These are phyloP conservation scores for Ephydatia muelleri DNA, from an alignment of 37 sponge, comb jelly and placozoan genomes.

Conservation along the genomic window DNA sequence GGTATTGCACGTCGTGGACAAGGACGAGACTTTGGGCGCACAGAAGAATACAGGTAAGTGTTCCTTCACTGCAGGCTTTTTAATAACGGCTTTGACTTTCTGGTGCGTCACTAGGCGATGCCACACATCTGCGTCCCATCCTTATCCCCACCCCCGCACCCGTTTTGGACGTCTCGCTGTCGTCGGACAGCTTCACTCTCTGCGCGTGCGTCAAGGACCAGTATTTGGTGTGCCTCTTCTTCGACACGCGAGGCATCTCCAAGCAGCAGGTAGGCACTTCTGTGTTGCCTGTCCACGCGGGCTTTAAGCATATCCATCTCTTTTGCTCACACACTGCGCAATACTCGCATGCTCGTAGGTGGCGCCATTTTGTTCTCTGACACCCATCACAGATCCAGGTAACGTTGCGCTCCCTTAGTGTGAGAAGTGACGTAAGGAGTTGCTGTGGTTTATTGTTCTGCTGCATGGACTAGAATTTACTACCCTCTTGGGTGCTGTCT, in stretches of 20 bases:
- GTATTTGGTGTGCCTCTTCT: slow-evolving; percentile 26
- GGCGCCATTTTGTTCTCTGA: not conserved
- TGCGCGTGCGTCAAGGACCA: slow-evolving; percentile 42
- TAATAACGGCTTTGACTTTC: not conserved
- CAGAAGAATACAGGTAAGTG: not conserved
- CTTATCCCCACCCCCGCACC: slow-evolving; percentile 42
- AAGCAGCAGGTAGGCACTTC: not conserved
- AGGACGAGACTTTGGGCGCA: slow-evolving; percentile 28
- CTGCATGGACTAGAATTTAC: too few species aligned
- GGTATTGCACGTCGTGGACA: slow-evolving; percentile 31
- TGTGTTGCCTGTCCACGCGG: too few species aligned
- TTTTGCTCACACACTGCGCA: too few species aligned
- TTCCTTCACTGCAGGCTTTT: not conserved
- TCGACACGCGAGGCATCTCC: slow-evolving; percentile 25
- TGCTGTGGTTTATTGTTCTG: not conserved
- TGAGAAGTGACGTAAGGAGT: not conserved
- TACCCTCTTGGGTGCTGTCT: too few species aligned
- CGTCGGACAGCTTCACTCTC: slow-evolving; percentile 58
- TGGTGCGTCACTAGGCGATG: slow-evolving; percentile 8
- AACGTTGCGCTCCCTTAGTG: too few species aligned
- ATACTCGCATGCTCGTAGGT: too few species aligned
- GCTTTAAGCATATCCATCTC: too few species aligned
- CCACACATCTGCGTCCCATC: slow-evolving; percentile 12
- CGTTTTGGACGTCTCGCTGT: slow-evolving; percentile 41
- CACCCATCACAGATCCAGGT: slow-evolving; percentile 6